Percentiles rank a stretch among this genome's conserved stretches.
phyloP scores from a whole-genome alignment of 2,888 invertebrate species.

The Dinocampus coccinellae region DNA sequence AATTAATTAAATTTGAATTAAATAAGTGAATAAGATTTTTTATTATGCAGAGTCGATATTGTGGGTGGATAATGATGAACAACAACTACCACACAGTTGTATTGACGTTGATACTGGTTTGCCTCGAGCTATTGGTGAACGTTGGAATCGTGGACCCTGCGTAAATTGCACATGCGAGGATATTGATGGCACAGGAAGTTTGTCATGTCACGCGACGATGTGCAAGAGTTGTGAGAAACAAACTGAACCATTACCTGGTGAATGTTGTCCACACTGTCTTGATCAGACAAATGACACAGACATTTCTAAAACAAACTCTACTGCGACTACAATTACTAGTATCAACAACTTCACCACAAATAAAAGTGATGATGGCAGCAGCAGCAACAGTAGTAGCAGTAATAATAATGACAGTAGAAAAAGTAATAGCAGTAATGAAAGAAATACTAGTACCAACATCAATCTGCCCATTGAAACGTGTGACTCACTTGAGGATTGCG shows the following conservation, averaged over 20 bases:
- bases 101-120: constrained; percentile 50
- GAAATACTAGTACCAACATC: neutral
- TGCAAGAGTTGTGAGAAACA: constrained; percentile 61
- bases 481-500: constrained; percentile 49
- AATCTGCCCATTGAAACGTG: constrained; percentile 36
- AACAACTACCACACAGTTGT: constrained; percentile 44
- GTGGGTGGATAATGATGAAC: constrained; percentile 49
- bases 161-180: constrained; percentile 59
- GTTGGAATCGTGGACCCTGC: constrained; percentile 57
- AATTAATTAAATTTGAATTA: neutral
- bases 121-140: constrained; percentile 47
- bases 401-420: too few species aligned
- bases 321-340: neutral
- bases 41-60: constrained; percentile 52
- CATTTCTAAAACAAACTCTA: constrained; percentile 2
- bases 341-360: constrained; percentile 4
- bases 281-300: constrained; percentile 41
- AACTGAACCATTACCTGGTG: constrained; percentile 53
- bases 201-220: constrained; percentile 59
- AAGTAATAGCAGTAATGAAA: too few species aligned
- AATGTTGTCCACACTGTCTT: constrained; percentile 61
- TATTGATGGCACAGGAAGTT: constrained; percentile 39
- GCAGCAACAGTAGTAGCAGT: too few species aligned
- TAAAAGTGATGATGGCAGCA: neutral
- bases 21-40: neutral